Base-by-base conservation (phyloP, 2,797 vertebrate genomes). In the Coilia nasus region DNA sequence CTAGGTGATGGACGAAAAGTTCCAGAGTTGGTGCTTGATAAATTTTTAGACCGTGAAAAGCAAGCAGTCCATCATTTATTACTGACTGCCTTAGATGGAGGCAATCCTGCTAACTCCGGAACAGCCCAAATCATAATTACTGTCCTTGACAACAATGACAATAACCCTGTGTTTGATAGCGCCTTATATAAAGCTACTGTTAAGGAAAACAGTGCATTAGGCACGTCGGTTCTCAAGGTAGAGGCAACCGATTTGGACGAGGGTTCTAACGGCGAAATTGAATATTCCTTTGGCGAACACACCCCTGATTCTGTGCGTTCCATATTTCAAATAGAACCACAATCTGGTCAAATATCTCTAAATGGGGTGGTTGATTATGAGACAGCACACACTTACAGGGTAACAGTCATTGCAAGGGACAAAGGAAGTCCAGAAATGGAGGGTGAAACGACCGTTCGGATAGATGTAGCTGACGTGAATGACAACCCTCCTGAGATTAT, bases 81-180 rank as follows among this genome's bases (percentile, higher is more conserved):
- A 1, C 59, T 96, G 3, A 96, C 93, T 17, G 95, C 94, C 0
- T 57, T 94, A 59, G 95, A 96, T 31, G 95, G 93, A 59, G 95
- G 95, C 0, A 94, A 87, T 80, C 94, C 94, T 0, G 89, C 88
- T 1, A 93, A 85, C 89, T 90, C 91, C 15, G 94, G 93, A 6
- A 92, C 91, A 0, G 85, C 89, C 21, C 28, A 90, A 54, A 92
- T 95, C 0, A 83, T 28, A 0, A 84, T 95, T 0, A 89, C 85
- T 2, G 93, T 95, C 0, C 86, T 92, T 0, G 94, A 95, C 87
- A 92, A 0, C 0, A 95, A 95, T 46, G 94, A 95, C 75, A 95
- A 95, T 31, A 86, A 89, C 0, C 94, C 95, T 0, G 81, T 91
- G 28, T 95, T 95, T 86, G 88, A 86, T 15, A 91, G 62, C 12